These are phyloP conservation scores for Aspidoscelis tigris DNA, from an alignment of 2,113 vertebrate genomes.

Conservation along the genomic window DNA sequence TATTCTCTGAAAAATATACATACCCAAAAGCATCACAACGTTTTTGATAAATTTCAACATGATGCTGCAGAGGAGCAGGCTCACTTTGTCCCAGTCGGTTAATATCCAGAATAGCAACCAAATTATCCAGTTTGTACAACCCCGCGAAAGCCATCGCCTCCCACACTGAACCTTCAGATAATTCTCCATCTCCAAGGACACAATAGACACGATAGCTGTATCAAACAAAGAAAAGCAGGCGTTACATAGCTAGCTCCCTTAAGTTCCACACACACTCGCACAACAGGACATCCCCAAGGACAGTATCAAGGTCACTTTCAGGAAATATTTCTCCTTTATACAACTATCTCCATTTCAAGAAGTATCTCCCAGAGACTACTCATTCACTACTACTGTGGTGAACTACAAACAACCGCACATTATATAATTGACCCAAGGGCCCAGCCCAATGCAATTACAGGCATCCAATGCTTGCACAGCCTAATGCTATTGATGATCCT, in stretches of 20 bases:
- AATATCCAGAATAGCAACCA: conserved; percentile 92
- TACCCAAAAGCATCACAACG: conserved; percentile 96
- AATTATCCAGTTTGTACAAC: conserved; percentile 93
- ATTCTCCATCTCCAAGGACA: conserved; percentile 91
- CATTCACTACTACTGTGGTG: too few relatives aligned
- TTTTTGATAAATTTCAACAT: conserved; percentile 92
- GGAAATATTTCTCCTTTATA: neutral
- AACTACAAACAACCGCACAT: too few relatives aligned
- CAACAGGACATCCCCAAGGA: neutral
- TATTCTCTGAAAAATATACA: conserved; percentile 26
- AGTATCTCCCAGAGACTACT: too few relatives aligned
- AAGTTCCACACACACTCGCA: too few relatives aligned
- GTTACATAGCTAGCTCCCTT: neutral
- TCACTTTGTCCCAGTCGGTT: conserved; percentile 97
- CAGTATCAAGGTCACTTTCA: too few relatives aligned
- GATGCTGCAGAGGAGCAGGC: conserved; percentile 91
- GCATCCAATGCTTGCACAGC: too few relatives aligned
- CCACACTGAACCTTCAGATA: conserved; percentile 95
- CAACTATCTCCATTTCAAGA: too few relatives aligned
- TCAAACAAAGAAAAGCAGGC: conserved; percentile 15
- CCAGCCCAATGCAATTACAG: too few relatives aligned
- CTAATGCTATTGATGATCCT: too few relatives aligned
- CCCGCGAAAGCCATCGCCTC: conserved; percentile 97
- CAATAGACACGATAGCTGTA: conserved; percentile 91
- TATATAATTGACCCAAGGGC: too few relatives aligned